Conservation (phyloP, 2,888 invertebrate species). For the Petrolisthes cinctipes region DNA sequence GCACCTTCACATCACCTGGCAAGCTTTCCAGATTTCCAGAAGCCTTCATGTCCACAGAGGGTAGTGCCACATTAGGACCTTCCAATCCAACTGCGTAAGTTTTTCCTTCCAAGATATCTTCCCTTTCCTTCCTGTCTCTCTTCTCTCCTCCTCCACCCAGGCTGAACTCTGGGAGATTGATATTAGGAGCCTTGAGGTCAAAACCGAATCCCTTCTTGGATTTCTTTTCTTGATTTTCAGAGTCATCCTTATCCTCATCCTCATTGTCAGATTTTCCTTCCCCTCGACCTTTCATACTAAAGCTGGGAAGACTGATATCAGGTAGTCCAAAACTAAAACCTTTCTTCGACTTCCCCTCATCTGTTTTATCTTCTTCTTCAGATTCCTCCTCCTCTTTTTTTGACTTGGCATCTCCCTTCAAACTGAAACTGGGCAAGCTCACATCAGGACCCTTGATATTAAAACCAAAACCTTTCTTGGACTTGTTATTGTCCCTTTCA, state of each 20-base stretch:
- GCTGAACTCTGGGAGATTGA: slow-evolving; percentile 32
- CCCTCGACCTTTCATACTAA: slow-evolving; percentile 4
- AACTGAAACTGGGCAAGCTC: slow-evolving; percentile 26
- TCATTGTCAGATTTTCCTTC: slow-evolving; percentile 10
- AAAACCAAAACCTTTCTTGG: slow-evolving; percentile 33
- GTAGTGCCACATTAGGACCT: slow-evolving; percentile 3
- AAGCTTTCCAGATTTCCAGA: not conserved
- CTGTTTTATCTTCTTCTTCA: slow-evolving; percentile 1
- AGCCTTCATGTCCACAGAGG: not conserved
- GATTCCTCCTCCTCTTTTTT: not conserved
- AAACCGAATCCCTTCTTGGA: slow-evolving; percentile 35
- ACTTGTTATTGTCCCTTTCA: slow-evolving; percentile 8
- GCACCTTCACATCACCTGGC: not conserved
- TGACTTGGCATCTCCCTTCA: slow-evolving; percentile 12
- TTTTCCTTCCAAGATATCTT: not conserved
- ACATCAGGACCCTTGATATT: slow-evolving; percentile 38
- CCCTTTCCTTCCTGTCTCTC: not conserved
- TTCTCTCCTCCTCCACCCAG: slow-evolving; percentile 17
- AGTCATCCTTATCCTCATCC: not conserved
- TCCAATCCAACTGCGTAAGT: not conserved
- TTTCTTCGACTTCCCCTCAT: slow-evolving; percentile 31
- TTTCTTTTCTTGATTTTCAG: not conserved
- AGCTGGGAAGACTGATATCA: slow-evolving; percentile 25
- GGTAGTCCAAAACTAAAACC: slow-evolving; percentile 39
- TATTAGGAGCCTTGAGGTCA: slow-evolving; percentile 33